These are phyloP conservation scores for Diaphora mendica DNA, from an alignment of 2,888 invertebrate species.

Conservation along the genomic window DNA sequence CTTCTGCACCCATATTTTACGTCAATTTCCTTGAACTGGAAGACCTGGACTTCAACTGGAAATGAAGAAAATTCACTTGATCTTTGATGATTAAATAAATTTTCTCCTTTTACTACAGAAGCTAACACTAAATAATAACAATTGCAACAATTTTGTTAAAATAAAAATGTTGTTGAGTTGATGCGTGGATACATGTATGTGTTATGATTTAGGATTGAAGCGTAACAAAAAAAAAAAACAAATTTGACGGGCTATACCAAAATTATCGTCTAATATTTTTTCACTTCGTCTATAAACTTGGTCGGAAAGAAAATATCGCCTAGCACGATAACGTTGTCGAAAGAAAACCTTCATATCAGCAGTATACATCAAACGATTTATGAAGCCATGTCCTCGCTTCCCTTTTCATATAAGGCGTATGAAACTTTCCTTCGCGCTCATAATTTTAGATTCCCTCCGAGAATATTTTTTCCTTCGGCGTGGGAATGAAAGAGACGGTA, in stretches of 20 bases:
- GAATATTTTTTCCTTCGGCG: constrained; percentile 78
- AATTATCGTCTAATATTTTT: constrained; percentile 27
- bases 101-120: no score
- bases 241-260: not conserved
- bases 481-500: constrained; percentile 62
- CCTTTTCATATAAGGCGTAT: constrained; percentile 76
- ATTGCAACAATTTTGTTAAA: no score
- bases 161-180: no score
- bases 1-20: no score
- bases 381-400: constrained; percentile 75
- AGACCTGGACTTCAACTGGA: no score
- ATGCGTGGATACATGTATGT: no score
- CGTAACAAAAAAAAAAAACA: no score
- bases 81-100: no score
- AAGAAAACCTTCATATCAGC: constrained; percentile 67
- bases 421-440: constrained; percentile 68
- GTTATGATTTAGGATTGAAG: no score
- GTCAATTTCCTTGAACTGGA: no score
- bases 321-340: constrained; percentile 60
- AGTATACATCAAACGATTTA: constrained; percentile 76
- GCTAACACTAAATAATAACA: no score
- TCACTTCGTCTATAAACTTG: constrained; percentile 35
- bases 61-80: no score
- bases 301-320: constrained; percentile 47
- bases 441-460: constrained; percentile 82